Base-by-base conservation (phyloP, 1,140 invertebrate genomes). In the Ptiloglossa arizonensis region DNA sequence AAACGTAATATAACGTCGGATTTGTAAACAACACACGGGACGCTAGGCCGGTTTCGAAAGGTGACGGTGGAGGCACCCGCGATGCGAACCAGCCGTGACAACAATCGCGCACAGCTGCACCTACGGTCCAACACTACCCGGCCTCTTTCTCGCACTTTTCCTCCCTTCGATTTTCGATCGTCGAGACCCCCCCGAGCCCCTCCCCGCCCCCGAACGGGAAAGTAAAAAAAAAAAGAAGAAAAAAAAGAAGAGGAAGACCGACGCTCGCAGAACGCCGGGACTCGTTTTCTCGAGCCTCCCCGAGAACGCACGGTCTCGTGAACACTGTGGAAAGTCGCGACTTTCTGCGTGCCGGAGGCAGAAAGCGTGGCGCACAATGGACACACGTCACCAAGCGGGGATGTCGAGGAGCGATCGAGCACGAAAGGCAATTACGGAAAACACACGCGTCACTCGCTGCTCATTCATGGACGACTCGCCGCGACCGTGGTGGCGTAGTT, bases 1-100 rank as follows among this genome's bases (percentile, higher is more conserved):
- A 9, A 52, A 79, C n/a, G 35, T 56, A 52, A 56, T 67, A 80
- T 68, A n/a, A n/a, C 79, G 69, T 83, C 24, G 81, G n/a, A 81
- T 77, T 76, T 32, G 71, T 81, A 32, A 78, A 60, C 54, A 27
- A 41, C 50, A 13, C 19, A 4, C 22, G 50, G 27, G 54, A 50
- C 11, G 44, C 1, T 29, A 32, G 11, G 1, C 8, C 27, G 32
- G 11, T n/a, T 48, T 1, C 17, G 38, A 35, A n/a, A n/a, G 32
- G 75, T 75, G 19, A 52, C n/a, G 22, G 8, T 9, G 9, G 24
- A n/a, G 5, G 50, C 76, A 54, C 2, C 48, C 11, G 0, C 35
- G 24, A 5, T n/a, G 0, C 35, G 41, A 54, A 27, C 24, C 13
- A 52, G 19, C 19, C 48, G 46, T 29, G 38, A 52, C 44, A 75